These are phyloP conservation scores for Abrostola triplasia DNA, from an alignment of 2,888 invertebrate species.

Conservation along the genomic window DNA sequence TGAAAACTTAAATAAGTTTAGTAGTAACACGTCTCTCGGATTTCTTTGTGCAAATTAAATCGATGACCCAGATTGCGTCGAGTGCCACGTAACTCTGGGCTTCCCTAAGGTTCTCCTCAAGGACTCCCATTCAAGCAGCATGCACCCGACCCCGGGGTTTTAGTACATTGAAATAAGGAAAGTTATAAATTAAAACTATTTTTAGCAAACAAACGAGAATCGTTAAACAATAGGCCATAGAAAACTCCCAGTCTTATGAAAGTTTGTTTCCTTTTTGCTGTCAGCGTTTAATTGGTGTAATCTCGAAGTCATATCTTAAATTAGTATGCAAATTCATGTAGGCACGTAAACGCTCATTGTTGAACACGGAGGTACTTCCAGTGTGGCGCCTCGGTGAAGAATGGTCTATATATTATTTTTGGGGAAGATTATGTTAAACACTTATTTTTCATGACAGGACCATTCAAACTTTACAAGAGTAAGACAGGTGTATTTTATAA, in stretches of 20 bases:
- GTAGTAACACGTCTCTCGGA: conserved; percentile 54
- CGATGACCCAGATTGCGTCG: conserved; percentile 76
- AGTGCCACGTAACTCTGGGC: conserved; percentile 74
- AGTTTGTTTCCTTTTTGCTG: not conserved
- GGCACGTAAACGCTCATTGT: too few species aligned
- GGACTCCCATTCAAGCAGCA: conserved; percentile 64
- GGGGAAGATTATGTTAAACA: too few species aligned
- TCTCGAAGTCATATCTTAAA: too few species aligned
- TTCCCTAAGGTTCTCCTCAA: conserved; percentile 81
- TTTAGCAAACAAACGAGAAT: conserved; percentile 10
- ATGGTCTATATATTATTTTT: too few species aligned
- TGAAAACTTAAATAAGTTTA: conserved; percentile 15
- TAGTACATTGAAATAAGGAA: conserved; percentile 32
- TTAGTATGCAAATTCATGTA: too few species aligned
- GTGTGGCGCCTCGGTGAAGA: too few species aligned
- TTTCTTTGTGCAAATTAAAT: conserved; percentile 69
- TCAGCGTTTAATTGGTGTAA: too few species aligned
- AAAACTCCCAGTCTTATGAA: conserved; percentile 6
- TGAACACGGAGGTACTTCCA: too few species aligned
- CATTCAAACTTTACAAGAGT: too few species aligned
- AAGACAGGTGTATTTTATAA: too few species aligned
- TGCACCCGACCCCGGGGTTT: conserved; percentile 40
- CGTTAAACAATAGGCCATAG: conserved; percentile 1
- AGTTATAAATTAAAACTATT: conserved; percentile 10
- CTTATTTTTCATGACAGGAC: too few species aligned